These are phyloP conservation scores for Sebastes schlegelii DNA, from an alignment of 2,113 vertebrate genomes.

Conservation along the genomic window DNA sequence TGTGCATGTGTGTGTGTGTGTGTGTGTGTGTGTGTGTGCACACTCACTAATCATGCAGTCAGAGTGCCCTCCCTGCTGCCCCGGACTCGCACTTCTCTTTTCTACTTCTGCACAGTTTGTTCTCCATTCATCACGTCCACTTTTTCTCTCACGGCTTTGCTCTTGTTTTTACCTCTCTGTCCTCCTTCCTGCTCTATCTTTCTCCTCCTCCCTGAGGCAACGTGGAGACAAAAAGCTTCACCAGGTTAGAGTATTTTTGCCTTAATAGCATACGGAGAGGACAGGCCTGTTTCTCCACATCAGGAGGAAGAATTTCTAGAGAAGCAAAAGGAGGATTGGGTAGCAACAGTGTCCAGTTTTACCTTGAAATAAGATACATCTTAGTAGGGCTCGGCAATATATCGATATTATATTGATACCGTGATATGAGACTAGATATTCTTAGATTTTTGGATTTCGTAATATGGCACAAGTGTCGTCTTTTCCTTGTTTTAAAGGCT, in stretches of 20 bases:
- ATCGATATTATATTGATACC: too few relatives aligned
- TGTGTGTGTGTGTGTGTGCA: neutral
- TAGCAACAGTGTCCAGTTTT: neutral
- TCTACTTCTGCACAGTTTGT: neutral
- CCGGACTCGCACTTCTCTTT: constrained; percentile 14
- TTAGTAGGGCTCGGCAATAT: too few relatives aligned
- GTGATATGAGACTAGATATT: too few relatives aligned
- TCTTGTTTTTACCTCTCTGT: constrained; percentile 30
- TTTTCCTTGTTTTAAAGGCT: too few relatives aligned
- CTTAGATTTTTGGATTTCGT: too few relatives aligned
- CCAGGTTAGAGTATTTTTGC: constrained; percentile 23
- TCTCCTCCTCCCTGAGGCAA: constrained; percentile 52
- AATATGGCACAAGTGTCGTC: too few relatives aligned
- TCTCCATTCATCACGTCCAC: constrained; percentile 51
- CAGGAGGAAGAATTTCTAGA: constrained; percentile 8
- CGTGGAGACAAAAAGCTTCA: constrained; percentile 57
- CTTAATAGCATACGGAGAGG: constrained; percentile 19
- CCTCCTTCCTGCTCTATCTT: constrained; percentile 22
- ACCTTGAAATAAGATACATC: neutral
- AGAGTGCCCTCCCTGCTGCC: constrained; percentile 2
- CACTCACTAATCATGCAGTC: constrained; percentile 44
- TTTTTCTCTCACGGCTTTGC: constrained; percentile 45
- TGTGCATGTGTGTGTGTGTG: neutral
- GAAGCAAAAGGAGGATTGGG: neutral
- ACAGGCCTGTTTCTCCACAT: constrained; percentile 6